Evolutionary conservation across 2,113 vertebrate species (phyloP).

Genomic region (Trichechus manatus): DNA sequence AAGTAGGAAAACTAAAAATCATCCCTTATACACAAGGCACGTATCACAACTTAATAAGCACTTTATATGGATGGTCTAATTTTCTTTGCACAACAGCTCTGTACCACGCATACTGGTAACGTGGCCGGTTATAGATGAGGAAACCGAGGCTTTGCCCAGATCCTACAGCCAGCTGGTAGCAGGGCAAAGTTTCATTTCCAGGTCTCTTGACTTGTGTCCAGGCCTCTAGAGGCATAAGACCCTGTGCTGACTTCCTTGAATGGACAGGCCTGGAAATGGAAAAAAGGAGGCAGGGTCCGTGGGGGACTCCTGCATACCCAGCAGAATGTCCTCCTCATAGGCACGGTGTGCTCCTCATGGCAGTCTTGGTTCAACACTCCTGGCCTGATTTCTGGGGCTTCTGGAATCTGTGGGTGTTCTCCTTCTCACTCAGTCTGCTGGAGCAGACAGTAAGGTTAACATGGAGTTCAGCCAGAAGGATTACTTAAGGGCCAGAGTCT

Average conservation of each 20-base stretch:
- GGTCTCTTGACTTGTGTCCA: not conserved
- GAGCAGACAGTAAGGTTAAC: no score
- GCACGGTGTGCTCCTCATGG: not conserved
- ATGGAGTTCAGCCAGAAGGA: not conserved
- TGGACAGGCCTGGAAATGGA: not conserved
- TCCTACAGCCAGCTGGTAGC: not conserved
- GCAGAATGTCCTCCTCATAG: not conserved
- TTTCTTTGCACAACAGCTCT: not conserved
- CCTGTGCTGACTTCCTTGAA: not conserved
- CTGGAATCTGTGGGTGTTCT: not conserved
- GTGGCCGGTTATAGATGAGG: not conserved
- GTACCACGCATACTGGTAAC: not conserved
- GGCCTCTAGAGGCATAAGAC: not conserved
- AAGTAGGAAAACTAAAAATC: not conserved
- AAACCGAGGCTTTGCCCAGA: not conserved
- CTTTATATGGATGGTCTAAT: fast-evolving
- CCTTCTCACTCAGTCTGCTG: not conserved
- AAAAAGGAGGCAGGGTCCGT: not conserved
- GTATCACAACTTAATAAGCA: not conserved
- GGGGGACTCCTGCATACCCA: not conserved
- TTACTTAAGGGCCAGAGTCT: not conserved
- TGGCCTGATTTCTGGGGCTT: no score
- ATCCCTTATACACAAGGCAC: not conserved
- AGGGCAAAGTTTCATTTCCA: fast-evolving
- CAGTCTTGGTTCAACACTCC: fast-evolving